Conservation (phyloP, 2,113 vertebrate genomes). For the Neogobius melanostomus region DNA sequence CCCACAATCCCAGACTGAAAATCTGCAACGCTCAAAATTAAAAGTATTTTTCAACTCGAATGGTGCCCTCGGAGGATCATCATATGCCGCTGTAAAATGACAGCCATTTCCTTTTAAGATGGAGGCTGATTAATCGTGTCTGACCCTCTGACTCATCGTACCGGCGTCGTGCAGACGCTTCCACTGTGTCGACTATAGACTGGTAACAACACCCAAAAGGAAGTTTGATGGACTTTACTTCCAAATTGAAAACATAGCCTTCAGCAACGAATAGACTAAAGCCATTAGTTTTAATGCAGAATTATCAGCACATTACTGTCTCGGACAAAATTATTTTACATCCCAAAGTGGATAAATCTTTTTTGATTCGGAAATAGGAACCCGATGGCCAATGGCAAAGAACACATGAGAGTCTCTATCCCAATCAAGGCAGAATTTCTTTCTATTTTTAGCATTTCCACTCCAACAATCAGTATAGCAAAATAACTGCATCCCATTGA, state of each 20-base stretch:
- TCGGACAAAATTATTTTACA: neutral
- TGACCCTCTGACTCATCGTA: conserved; percentile 27
- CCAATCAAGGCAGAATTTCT: neutral
- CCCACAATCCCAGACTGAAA: conserved; percentile 51
- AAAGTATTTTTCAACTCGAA: conserved; percentile 74
- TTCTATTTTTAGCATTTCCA: neutral
- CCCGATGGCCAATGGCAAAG: neutral
- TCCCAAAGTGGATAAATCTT: neutral
- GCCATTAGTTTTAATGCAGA: conserved; percentile 11
- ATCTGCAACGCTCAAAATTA: conserved; percentile 68
- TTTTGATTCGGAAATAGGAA: neutral
- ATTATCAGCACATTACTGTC: conserved; percentile 13
- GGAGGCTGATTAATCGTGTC: conserved; percentile 29
- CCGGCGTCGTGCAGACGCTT: neutral
- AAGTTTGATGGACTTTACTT: neutral
- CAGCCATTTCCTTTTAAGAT: conserved; percentile 28
- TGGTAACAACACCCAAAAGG: neutral
- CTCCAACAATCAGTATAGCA: neutral
- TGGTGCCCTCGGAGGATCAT: conserved; percentile 46
- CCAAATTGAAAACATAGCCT: conserved; percentile 7
- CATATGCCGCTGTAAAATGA: conserved; percentile 24
- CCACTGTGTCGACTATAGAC: neutral
- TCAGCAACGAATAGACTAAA: neutral
- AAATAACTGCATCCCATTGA: neutral
- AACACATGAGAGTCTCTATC: neutral